Percentiles rank a stretch among this genome's conserved stretches.
Conservation (phyloP, 2,113 vertebrate genomes). For the Pseudopipra pipra region DNA sequence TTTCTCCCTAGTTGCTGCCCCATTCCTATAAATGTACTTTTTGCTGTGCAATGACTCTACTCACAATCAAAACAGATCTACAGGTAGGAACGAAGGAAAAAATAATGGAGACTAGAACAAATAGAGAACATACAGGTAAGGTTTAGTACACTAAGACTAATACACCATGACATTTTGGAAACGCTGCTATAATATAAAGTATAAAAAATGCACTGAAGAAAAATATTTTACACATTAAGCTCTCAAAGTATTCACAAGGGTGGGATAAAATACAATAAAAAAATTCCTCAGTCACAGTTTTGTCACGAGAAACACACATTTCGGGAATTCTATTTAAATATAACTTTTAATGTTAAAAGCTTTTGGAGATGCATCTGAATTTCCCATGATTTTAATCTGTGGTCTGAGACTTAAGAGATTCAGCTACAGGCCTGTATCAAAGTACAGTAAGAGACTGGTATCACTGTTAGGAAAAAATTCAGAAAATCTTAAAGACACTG, state of each 20-base stretch:
- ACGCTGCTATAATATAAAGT: neutral
- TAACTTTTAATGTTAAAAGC: neutral
- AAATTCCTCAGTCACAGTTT: neutral
- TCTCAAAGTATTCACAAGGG: neutral
- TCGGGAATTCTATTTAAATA: neutral
- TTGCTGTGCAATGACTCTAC: neutral
- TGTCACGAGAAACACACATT: neutral
- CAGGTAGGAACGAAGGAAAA: neutral
- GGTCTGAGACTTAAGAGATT: neutral
- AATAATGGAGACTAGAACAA: neutral
- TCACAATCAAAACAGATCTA: neutral
- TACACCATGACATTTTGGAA: neutral
- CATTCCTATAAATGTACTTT: neutral
- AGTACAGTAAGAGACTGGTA: neutral
- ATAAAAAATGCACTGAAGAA: neutral
- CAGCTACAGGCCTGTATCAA: neutral
- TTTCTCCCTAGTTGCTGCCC: neutral
- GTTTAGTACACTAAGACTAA: neutral
- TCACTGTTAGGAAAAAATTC: neutral
- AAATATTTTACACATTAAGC: neutral
- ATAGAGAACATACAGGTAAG: neutral
- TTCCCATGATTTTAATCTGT: neutral
- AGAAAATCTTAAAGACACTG: neutral
- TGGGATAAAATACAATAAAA: neutral
- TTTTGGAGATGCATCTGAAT: neutral